phyloP scores from a whole-genome alignment of 2,113 vertebrate genomes.

The Macaca fascicularis region DNA sequence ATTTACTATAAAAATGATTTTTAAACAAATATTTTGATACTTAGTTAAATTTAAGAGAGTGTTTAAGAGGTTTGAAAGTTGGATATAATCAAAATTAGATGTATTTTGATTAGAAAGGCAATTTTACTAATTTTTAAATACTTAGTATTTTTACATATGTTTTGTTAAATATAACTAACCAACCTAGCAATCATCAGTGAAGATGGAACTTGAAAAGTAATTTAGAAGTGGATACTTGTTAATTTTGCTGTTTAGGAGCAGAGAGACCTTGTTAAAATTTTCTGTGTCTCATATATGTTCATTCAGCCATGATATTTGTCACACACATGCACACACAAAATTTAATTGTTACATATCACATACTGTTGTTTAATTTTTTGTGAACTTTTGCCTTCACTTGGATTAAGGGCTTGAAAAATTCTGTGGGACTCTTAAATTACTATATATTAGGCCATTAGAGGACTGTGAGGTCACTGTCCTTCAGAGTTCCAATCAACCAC shows the following conservation, averaged over 20 bases:
- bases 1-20: neutral
- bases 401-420: neutral
- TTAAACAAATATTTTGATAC: neutral
- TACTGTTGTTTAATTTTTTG: neutral
- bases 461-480: neutral
- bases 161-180: neutral
- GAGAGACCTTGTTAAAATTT: neutral
- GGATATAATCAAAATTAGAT: neutral
- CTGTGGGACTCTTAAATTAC: neutral
- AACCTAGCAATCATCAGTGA: neutral
- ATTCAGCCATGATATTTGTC: neutral
- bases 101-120: slow-evolving; percentile 19
- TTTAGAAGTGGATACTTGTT: neutral
- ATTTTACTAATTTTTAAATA: neutral
- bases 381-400: neutral
- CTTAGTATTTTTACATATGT: neutral
- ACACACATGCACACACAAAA: neutral
- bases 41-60: neutral
- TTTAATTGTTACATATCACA: neutral
- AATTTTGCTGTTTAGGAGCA: neutral
- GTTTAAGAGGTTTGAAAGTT: neutral
- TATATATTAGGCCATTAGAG: neutral
- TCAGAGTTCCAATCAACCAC: neutral
- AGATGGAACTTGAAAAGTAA: neutral
- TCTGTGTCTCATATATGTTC: neutral